Conservation (phyloP, 2,113 vertebrate species). For the Saccopteryx leptura region DNA sequence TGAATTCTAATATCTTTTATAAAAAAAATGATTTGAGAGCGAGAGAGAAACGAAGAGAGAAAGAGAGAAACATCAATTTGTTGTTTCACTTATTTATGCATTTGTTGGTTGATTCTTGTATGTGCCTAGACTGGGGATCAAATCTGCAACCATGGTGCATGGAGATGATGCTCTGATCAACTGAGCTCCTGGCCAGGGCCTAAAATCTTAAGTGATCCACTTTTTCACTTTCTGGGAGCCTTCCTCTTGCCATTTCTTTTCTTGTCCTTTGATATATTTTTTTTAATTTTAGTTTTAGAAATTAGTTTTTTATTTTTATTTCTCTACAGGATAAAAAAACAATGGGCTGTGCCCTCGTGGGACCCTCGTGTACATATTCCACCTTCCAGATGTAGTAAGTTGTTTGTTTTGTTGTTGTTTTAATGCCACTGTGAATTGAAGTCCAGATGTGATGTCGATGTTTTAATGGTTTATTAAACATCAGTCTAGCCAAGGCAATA, state of each 20-base stretch:
- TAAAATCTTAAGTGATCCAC: not conserved
- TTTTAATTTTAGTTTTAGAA: not conserved
- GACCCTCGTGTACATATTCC: constrained; percentile 95
- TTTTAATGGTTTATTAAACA: not conserved
- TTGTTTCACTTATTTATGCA: too few species aligned
- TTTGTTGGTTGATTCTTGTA: too few species aligned
- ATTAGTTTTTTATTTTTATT: not conserved
- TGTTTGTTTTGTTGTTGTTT: constrained; percentile 39
- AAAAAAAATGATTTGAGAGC: too few species aligned
- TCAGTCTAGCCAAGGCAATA: not conserved
- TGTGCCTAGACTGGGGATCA: too few species aligned
- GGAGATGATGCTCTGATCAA: too few species aligned
- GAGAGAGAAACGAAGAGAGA: too few species aligned
- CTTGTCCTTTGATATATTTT: not conserved
- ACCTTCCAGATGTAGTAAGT: constrained; percentile 98
- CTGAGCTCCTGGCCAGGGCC: too few species aligned
- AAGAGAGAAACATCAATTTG: too few species aligned
- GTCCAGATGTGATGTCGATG: not conserved
- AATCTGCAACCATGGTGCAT: too few species aligned
- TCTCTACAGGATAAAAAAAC: constrained; percentile 82
- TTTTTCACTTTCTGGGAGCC: not conserved
- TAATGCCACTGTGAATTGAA: not conserved
- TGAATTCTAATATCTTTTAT: not conserved
- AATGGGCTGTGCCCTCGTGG: constrained; percentile 94
- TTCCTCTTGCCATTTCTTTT: not conserved